Base-by-base conservation (phyloP, 2,113 vertebrate genomes). In the Anser brachyrhynchus region DNA sequence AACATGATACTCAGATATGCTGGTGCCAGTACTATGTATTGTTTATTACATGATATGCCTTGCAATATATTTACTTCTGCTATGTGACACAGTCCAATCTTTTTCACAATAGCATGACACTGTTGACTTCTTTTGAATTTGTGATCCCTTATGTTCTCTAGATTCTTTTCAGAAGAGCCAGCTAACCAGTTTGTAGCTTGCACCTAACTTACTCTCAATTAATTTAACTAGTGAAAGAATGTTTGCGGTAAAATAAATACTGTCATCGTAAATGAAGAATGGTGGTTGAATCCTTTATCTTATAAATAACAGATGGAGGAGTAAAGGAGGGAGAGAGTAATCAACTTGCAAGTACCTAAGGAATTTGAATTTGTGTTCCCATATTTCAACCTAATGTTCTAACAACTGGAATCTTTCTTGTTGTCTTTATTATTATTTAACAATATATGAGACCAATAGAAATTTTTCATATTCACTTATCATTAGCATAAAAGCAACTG, bases 51-150 rank as follows among this genome's bases (percentile, higher is more conserved):
- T 76, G 75, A 15, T 49, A 57, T 73, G 33, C 44, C 39, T 87
- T 93, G 75, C 67, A 75, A 72, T 87, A 77, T 90, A 9, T 87
- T 94, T 87, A 33, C 39, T 85, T 79, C 43, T 93, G 37, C 87
- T 72, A 0, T 89, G 84, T 75, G 74, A 87, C 61, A 16, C 43
- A 52, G 81, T 61, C 57, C 62, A 72, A 17, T 87, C 49, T 82
- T 72, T 89, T 58, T 39, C 87, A 90, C 85, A 75, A 85, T 31
- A 69, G 33, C 54, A 21, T 21, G 44, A 75, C 29, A 33, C 62
- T 82, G 25, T 43, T 94, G 74, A 61, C 62, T 89, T 91, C 69
- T 79, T 1, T 65, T 82, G 84, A 82, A 85, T 76, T 72, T 85
- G 26, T 61, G 92, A 43, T 66, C 54, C 33, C 13, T 88, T 76